phyloP scores from a whole-genome alignment of 1,140 invertebrate genomes.

The Camponotus vicinus region DNA sequence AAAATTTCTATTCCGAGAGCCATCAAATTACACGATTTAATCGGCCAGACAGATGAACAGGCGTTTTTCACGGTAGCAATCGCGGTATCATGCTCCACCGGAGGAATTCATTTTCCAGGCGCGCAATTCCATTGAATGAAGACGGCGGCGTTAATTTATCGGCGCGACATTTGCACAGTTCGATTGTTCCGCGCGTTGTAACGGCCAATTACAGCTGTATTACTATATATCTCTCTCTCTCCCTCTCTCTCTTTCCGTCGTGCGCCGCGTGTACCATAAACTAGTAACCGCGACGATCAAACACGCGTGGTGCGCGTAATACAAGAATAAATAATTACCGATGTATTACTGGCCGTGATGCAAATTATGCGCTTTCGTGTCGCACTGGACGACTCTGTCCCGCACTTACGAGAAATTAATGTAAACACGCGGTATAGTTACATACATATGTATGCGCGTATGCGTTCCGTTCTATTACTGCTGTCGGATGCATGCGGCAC shows the following conservation, averaged over 20 bases:
- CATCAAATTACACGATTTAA: slow-evolving; percentile 25
- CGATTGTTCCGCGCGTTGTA: slow-evolving; percentile 69
- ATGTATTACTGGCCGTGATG: slow-evolving; percentile 58
- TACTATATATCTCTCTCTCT: slow-evolving; percentile 9
- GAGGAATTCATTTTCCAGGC: slow-evolving; percentile 22
- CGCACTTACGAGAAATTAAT: slow-evolving; percentile 68
- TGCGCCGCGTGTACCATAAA: slow-evolving; percentile 44
- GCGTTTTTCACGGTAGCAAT: background rate
- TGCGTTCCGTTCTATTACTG: slow-evolving; percentile 18
- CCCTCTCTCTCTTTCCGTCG: slow-evolving; percentile 38
- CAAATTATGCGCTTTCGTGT: slow-evolving; percentile 71
- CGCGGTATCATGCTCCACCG: slow-evolving; percentile 1
- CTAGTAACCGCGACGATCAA: slow-evolving; percentile 34
- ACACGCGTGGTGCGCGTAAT: slow-evolving; percentile 53
- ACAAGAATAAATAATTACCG: slow-evolving; percentile 70
- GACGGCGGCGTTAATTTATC: slow-evolving; percentile 63
- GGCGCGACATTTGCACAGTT: slow-evolving; percentile 66
- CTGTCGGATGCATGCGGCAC: slow-evolving; percentile 49
- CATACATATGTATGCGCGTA: slow-evolving; percentile 28
- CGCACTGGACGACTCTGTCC: slow-evolving; percentile 38
- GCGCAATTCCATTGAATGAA: slow-evolving; percentile 31
- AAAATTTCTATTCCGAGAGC: slow-evolving; percentile 16
- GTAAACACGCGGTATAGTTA: slow-evolving; percentile 60
- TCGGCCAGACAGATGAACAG: slow-evolving; percentile 10
- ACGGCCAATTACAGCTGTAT: slow-evolving; percentile 68